These are phyloP conservation scores for Solenopsis fugax DNA, from an alignment of 1,140 invertebrate genomes.

Conservation along the genomic window DNA sequence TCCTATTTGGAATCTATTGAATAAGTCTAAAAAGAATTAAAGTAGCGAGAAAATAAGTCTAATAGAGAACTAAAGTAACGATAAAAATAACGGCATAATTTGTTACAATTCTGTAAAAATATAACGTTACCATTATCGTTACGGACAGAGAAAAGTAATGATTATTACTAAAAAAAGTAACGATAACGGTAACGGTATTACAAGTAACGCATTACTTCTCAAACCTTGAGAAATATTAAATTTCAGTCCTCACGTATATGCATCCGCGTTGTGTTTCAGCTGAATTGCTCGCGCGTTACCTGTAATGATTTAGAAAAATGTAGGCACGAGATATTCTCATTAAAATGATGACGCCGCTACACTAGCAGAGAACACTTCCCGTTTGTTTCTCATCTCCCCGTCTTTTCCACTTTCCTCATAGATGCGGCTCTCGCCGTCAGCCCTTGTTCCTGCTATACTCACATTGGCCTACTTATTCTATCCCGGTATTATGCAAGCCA, in stretches of 20 bases:
- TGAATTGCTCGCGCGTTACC: constrained; percentile 16
- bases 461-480: constrained; percentile 61
- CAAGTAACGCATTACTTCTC: too few species aligned
- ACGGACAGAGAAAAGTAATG: too few species aligned
- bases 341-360: constrained; percentile 11
- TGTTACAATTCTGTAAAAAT: too few species aligned
- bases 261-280: not conserved
- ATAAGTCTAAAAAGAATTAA: too few species aligned
- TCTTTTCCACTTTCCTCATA: constrained; percentile 4
- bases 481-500: constrained; percentile 73
- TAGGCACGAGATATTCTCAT: constrained; percentile 8
- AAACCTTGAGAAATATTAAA: not conserved
- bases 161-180: too few species aligned
- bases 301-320: constrained; percentile 26
- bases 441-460: constrained; percentile 10
- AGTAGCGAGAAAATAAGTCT: too few species aligned
- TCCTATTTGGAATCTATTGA: too few species aligned
- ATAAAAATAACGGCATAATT: too few species aligned
- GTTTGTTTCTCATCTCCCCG: not conserved
- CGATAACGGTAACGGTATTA: too few species aligned
- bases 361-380: not conserved
- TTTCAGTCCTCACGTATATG: not conserved
- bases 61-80: too few species aligned
- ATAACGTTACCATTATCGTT: too few species aligned
- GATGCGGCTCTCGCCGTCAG: not conserved